Conservation (phyloP, 1,140 invertebrate species). For the Calephelis nemesis region DNA sequence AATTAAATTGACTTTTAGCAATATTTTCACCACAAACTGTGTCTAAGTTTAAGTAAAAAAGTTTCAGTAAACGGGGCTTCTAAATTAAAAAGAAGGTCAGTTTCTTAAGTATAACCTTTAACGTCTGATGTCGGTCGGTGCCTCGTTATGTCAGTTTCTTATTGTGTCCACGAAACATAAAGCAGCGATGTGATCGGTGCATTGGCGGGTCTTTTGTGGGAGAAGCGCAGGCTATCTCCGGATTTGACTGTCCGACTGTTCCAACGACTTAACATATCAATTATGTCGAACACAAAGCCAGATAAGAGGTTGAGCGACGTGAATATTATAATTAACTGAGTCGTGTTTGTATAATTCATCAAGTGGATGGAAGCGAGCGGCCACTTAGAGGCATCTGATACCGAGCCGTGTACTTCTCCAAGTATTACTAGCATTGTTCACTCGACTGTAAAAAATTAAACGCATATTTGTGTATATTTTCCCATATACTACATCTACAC, state of each 20-base stretch:
- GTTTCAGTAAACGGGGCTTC: too few relatives aligned
- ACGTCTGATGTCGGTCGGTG: conserved; percentile 18
- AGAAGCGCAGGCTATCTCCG: conserved; percentile 44
- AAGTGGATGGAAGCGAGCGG: conserved; percentile 55
- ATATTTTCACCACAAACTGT: too few relatives aligned
- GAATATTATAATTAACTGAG: conserved; percentile 78
- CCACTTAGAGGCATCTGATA: conserved; percentile 63
- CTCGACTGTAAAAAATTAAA: too few relatives aligned
- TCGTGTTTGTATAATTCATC: conserved; percentile 77
- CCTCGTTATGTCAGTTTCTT: conserved; percentile 60
- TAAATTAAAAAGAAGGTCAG: too few relatives aligned
- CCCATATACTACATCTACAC: too few relatives aligned
- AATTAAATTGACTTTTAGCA: too few relatives aligned
- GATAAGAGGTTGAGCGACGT: conserved; percentile 72
- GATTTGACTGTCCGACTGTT: conserved; percentile 66
- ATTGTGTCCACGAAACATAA: conserved; percentile 56
- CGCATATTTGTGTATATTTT: too few relatives aligned
- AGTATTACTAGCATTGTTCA: not conserved
- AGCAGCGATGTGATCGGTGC: conserved; percentile 36
- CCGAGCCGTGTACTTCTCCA: conserved; percentile 43
- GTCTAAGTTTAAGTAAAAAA: too few relatives aligned
- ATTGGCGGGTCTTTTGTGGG: conserved; percentile 43
- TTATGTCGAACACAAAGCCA: conserved; percentile 73
- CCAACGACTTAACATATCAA: conserved; percentile 75
- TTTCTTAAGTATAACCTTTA: not conserved